Percentiles rank a stretch among this genome's conserved stretches.
Conservation (phyloP, 2,888 invertebrate species). For the Trachelus tabidus region DNA sequence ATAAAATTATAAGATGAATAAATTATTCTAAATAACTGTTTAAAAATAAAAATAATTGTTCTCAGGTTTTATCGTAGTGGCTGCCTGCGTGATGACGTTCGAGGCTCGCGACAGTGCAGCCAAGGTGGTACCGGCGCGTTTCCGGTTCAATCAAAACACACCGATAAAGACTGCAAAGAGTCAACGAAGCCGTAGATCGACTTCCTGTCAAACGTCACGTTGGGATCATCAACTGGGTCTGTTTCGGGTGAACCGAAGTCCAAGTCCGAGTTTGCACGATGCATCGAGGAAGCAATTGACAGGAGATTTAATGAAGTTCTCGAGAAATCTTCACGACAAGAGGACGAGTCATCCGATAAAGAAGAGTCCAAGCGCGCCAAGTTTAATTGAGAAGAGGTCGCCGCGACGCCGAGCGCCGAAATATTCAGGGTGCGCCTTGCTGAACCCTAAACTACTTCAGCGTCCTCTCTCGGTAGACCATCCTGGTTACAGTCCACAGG, state of each 20-base stretch:
- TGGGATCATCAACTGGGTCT: conserved; percentile 78
- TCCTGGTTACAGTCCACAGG: conserved; percentile 68
- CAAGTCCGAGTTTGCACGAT: conserved; percentile 68
- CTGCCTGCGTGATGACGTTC: conserved; percentile 98
- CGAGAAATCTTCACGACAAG: conserved; percentile 56
- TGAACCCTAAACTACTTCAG: conserved; percentile 75
- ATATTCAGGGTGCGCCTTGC: conserved; percentile 69
- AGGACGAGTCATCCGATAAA: conserved; percentile 52
- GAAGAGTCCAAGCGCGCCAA: conserved; percentile 74
- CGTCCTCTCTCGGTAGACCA: conserved; percentile 87
- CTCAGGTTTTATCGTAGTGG: conserved; percentile 92
- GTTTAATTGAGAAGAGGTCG: conserved; percentile 66
- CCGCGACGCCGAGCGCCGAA: conserved; percentile 52
- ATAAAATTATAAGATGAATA: background rate
- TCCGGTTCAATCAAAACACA: conserved; percentile 60
- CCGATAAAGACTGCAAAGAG: conserved; percentile 48
- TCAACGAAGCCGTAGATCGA: conserved; percentile 66
- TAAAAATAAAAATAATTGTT: conserved; percentile 4
- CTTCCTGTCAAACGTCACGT: conserved; percentile 68
- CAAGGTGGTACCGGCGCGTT: conserved; percentile 86
- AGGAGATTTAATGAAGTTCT: conserved; percentile 62
- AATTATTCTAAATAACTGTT: background rate
- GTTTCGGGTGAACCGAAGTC: conserved; percentile 68
- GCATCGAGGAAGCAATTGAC: conserved; percentile 54
- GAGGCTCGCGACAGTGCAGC: conserved; percentile 96